A percentile compares a stretch with the other conserved stretches of the same genome.
phyloP scores from a whole-genome alignment of 2,113 vertebrate genomes.

The Ctenodactylus gundi region DNA sequence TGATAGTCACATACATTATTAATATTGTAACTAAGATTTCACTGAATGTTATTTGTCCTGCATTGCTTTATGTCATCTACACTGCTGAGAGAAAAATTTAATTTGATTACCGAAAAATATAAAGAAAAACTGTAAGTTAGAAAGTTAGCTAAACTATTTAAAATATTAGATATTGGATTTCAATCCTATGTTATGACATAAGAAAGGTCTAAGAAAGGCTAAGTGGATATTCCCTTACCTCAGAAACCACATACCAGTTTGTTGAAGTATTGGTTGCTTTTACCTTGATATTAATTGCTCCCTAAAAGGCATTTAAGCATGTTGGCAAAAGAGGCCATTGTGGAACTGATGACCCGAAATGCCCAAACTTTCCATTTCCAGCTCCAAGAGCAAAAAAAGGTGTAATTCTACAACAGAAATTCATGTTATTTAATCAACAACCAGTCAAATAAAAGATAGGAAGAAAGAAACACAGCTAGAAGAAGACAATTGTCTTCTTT shows the following conservation, averaged over 20 bases:
- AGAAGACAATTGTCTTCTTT: background rate
- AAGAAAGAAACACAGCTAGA: background rate
- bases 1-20: background rate
- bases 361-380: constrained; percentile 62
- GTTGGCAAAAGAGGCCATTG: constrained; percentile 25
- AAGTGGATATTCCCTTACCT: background rate
- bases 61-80: background rate
- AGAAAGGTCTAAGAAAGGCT: background rate
- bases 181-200: background rate
- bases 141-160: background rate
- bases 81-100: background rate
- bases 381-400: constrained; percentile 55
- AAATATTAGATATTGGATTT: background rate
- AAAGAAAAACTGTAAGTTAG: background rate
- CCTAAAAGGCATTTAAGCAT: background rate
- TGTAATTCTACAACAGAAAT: constrained; percentile 59
- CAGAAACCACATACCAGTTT: constrained; percentile 25
- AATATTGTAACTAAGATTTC: background rate
- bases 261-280: background rate
- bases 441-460: constrained; percentile 54
- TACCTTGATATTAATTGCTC: constrained; percentile 11
- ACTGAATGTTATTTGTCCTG: background rate
- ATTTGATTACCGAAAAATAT: constrained; percentile 22
- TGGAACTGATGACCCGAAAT: constrained; percentile 47
- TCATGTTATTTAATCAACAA: constrained; percentile 76